Conservation (phyloP, 2,113 vertebrate genomes). For the Aegotheles bennettii region DNA sequence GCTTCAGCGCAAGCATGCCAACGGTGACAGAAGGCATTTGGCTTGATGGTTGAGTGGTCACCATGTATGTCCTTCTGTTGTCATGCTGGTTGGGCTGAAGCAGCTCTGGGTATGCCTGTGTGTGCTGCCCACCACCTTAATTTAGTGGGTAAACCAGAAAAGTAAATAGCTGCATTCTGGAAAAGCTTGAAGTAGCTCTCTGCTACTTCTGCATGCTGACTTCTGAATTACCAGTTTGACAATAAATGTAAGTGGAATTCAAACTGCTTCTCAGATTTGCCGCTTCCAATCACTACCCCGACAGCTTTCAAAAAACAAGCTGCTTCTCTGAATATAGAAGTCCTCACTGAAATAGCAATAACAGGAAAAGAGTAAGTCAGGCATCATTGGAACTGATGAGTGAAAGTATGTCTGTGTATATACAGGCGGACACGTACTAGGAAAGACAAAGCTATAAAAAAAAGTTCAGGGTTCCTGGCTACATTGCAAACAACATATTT, state of each 20-base stretch:
- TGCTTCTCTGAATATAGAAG: not conserved
- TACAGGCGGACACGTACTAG: not conserved
- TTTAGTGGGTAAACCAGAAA: not conserved
- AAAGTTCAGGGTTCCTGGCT: not conserved
- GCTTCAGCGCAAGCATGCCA: not conserved
- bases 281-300: not conserved
- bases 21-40: not conserved
- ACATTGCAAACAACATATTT: not conserved
- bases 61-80: fast-evolving
- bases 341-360: not conserved
- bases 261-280: not conserved
- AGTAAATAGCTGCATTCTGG: not conserved
- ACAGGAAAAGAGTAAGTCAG: not conserved
- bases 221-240: not conserved
- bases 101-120: not conserved
- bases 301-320: not conserved
- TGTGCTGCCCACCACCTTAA: not conserved
- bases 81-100: fast-evolving
- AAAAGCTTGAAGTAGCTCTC: not conserved
- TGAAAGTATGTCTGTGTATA: not conserved
- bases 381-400: not conserved
- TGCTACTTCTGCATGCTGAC: not conserved
- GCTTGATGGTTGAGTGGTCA: not conserved
- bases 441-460: not conserved
- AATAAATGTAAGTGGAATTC: not conserved